Base-by-base conservation (phyloP, 2,797 vertebrate species). In the Haliaeetus vocifer region DNA sequence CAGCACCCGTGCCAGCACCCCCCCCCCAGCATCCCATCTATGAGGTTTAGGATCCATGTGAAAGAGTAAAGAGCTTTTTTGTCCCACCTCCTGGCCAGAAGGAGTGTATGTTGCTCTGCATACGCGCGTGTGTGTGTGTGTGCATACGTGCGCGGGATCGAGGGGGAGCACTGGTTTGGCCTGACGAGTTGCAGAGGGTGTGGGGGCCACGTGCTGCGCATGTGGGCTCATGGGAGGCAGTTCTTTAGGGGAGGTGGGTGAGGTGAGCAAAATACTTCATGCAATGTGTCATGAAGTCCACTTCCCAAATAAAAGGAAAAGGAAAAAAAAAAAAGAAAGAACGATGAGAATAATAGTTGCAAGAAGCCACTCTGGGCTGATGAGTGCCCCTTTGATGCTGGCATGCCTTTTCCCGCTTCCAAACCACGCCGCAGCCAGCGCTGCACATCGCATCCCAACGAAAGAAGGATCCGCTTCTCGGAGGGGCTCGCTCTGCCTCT, bases 341-440 rank as follows among this genome's bases (percentile, higher is more conserved):
- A 93, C 13, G 50, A 83, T 70, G 74, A 86, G 63, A 95, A 79
- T 49, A 84, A 84, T 86, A 66, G 45, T 67, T 96, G 77, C 35
- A 84, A 95, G 12, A 74, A 77, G 55, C 17, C 1, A 5, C 9
- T 65, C 58, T 62, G 88, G 33, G 25, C 29, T 80, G 58, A 31
- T 38, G 58, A 77, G 63, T 33, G 7, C 13, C 59, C 42, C 81
- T 97, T 96, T 50, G 83, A 95, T 94, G 68, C 62, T 74, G 65
- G 35, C 37, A 18, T 18, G 35, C 75, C 86, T 92, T 97, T 89
- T 87, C 49, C 88, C 87, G 65, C 86, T 94, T 96, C 89, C 90
- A 95, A 90, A 89, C 79, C 8, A 35, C 4, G 5, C 50, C 87
- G 71, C 71, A 88, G 59, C 88, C 75, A 59, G 81, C 44, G 62